These are phyloP conservation scores for Passerculus sandwichensis DNA, from an alignment of 2,797 vertebrate species.

Conservation along the genomic window DNA sequence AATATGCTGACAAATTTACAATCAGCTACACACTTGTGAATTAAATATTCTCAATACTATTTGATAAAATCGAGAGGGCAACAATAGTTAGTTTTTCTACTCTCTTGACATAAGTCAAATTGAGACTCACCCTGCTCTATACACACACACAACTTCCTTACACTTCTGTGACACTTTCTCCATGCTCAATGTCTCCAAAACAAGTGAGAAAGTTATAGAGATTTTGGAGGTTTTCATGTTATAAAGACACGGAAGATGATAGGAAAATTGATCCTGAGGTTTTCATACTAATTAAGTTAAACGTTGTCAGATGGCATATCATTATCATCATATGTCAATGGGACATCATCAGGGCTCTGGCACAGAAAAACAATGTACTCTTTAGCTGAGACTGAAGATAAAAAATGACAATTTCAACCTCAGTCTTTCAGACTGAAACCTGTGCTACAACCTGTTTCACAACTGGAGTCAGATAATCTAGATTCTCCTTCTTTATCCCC, in stretches of 20 bases:
- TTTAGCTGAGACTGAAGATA: neutral
- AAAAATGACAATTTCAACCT: neutral
- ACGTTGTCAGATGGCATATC: neutral
- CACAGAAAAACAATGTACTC: neutral
- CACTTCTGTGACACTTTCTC: neutral
- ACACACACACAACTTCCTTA: neutral
- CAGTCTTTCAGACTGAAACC: neutral
- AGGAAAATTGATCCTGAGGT: neutral
- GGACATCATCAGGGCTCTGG: neutral
- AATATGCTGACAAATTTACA: neutral
- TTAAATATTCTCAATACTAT: neutral
- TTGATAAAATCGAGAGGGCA: neutral
- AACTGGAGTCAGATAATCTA: neutral
- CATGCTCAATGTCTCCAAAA: neutral
- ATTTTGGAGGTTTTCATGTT: neutral
- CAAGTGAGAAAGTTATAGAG: neutral
- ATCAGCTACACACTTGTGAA: neutral
- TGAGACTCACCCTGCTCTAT: neutral
- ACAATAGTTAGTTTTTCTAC: neutral
- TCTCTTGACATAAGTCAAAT: neutral
- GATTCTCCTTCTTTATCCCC: neutral
- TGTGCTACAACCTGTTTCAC: neutral
- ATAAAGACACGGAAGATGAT: neutral
- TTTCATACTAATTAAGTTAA: neutral
- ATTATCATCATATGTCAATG: neutral